Conservation (phyloP, 2,113 vertebrate species). For the Indicator maculatus region DNA sequence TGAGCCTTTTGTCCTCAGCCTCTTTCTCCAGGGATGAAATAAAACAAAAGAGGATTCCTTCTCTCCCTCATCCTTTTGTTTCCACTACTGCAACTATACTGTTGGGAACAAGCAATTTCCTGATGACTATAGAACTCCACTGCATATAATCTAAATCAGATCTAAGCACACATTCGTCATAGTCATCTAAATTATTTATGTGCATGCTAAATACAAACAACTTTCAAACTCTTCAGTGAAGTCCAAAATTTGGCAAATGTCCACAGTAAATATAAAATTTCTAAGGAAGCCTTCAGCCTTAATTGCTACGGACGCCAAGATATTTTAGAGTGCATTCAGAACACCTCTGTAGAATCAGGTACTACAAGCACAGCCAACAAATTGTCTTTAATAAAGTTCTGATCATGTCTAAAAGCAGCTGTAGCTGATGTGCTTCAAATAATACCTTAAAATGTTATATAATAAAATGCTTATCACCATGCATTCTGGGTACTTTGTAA, state of each 20-base stretch:
- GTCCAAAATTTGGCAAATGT: conserved; percentile 2
- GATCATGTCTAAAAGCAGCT: neutral
- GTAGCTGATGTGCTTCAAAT: neutral
- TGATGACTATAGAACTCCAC: neutral
- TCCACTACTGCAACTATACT: conserved; percentile 18
- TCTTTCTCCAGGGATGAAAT: neutral
- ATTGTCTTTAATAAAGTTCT: neutral
- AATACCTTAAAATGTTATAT: neutral
- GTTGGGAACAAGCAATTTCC: neutral
- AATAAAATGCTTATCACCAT: neutral
- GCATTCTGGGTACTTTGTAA: neutral
- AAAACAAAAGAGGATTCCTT: neutral
- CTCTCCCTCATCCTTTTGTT: neutral
- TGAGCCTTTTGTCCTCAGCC: neutral
- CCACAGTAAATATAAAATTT: neutral
- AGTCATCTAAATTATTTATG: conserved; percentile 54
- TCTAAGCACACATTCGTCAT: conserved; percentile 29
- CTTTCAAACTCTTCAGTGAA: conserved; percentile 22
- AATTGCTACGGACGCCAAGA: neutral
- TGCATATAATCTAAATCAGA: conserved; percentile 24
- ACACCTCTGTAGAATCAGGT: neutral
- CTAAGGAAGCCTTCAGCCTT: neutral
- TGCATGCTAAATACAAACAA: neutral
- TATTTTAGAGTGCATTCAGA: neutral
- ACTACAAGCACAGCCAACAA: neutral